Evolutionary conservation across 2,113 vertebrate genomes (phyloP).

Genomic region (Lycaon pictus): DNA sequence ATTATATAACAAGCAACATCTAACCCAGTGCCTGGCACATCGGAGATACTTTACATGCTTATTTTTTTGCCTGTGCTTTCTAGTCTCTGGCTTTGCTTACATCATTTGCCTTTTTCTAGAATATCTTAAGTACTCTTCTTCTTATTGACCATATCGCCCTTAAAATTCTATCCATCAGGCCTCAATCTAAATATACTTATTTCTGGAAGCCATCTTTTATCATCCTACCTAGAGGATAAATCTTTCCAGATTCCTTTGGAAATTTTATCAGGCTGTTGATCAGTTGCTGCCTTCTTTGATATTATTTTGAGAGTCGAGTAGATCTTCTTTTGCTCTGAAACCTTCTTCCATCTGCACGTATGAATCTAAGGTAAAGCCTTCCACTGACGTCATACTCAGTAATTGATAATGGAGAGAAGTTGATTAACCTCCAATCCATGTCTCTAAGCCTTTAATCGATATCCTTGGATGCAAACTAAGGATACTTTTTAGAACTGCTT

Average conservation of each 20-base stretch:
- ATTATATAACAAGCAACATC: not conserved
- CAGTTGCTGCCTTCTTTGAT: not conserved
- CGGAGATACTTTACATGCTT: not conserved
- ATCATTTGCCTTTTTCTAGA: slow-evolving; percentile 4
- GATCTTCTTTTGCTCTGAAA: slow-evolving; percentile 40
- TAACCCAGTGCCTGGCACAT: not conserved
- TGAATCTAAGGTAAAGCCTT: not conserved
- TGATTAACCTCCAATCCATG: not conserved
- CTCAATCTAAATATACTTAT: slow-evolving; percentile 44
- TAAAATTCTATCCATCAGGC: slow-evolving; percentile 28
- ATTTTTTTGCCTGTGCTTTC: not conserved
- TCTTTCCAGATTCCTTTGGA: slow-evolving; percentile 28
- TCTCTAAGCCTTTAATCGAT: not conserved
- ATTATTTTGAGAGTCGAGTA: slow-evolving; percentile 40
- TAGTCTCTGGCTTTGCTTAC: not conserved
- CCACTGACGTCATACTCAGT: not conserved
- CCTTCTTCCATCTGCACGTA: not conserved
- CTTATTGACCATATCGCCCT: not conserved
- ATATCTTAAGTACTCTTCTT: not conserved
- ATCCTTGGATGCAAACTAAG: slow-evolving; percentile 1
- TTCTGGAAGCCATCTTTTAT: not conserved
- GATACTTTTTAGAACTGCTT: not conserved
- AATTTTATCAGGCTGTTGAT: slow-evolving; percentile 3
- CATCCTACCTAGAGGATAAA: not conserved
- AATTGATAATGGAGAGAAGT: not conserved